phyloP scores from a whole-genome alignment of 2,888 invertebrate species.

The Dasysyrphus tricinctus region DNA sequence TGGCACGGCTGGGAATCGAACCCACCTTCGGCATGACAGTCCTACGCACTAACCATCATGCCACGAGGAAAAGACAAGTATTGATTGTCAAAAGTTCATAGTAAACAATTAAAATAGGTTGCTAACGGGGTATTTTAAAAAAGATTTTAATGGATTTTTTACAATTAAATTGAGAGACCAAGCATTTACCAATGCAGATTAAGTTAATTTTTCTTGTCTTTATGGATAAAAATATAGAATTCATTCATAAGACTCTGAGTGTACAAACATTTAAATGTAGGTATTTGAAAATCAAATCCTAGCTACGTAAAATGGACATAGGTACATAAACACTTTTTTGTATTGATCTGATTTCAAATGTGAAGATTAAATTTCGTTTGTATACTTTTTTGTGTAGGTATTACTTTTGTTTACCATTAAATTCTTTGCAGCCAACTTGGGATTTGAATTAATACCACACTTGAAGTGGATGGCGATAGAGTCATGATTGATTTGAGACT shows the following conservation, averaged over 20 bases:
- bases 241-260: not conserved
- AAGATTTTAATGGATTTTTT: not conserved
- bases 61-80: too few species aligned
- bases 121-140: too few species aligned
- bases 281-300: too few species aligned
- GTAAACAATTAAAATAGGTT: too few species aligned
- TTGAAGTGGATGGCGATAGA: constrained; percentile 35
- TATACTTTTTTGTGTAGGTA: constrained; percentile 20
- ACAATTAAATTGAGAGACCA: too few species aligned
- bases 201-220: too few species aligned
- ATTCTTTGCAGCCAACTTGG: constrained; percentile 37
- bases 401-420: constrained; percentile 49
- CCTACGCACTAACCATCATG: too few species aligned
- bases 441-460: constrained; percentile 43
- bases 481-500: constrained; percentile 39
- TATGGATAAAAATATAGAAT: not conserved
- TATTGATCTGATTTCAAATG: constrained; percentile 29
- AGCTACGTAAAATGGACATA: not conserved
- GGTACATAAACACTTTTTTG: not conserved
- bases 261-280: too few species aligned
- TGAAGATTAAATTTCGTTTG: constrained; percentile 44
- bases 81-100: too few species aligned
- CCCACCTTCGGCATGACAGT: too few species aligned
- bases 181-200: too few species aligned
- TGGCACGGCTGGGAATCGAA: too few species aligned